Base-by-base conservation (phyloP, 2,888 invertebrate species). In the Adelphocoris suturalis region DNA sequence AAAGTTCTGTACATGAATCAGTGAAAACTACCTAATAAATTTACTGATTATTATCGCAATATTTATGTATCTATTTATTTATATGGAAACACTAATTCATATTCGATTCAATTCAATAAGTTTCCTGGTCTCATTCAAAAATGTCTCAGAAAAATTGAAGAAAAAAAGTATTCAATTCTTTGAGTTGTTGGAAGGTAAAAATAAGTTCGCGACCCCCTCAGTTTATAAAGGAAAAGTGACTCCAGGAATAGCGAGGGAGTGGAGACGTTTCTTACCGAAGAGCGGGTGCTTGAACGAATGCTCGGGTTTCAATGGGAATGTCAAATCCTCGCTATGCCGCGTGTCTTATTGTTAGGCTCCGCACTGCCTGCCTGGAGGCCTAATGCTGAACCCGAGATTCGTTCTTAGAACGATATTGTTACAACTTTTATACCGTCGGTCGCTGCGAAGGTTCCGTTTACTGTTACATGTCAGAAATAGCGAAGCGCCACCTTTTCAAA, bases 361-460 rank as follows among this genome's bases (percentile, higher is more conserved):
- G 27, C 23, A 23, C 23, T 27, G 27, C 68, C 68, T 23, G 19
- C 68, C 68, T 3, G 12, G 23, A 68, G 68, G 68, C 23, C 23
- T 68, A 68, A 68, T 68, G 68, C 68, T 23, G 19, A 23, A 68
- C 68, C 68, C 12, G 23, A 68, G 68, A 68, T 68, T 68, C 68
- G 68, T 68, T 68, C 23, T 68, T 9, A 68, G 68, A 68, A 23
- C 68, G 68, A 68, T 68, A 68, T 68, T 68, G 68, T 68, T 68
- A 68, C 68, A 68, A 19, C 19, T n/a, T 57, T 57, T 57, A 16
- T 57, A 16, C 57, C 57, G 57, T n/a, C n/a, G 37, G 37, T 37
- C 2, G 68, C 27, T 23, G 12, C 11, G 68, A 23, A 3, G 68
- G 68, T 23, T 68, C 68, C 68, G 68, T 23, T 68, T 68, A 19